Evolutionary conservation across 1,140 invertebrate genomes (phyloP), one percentile per base, ranked within the genome.

Genomic region (Meloidogyne chitwoodi): DNA sequence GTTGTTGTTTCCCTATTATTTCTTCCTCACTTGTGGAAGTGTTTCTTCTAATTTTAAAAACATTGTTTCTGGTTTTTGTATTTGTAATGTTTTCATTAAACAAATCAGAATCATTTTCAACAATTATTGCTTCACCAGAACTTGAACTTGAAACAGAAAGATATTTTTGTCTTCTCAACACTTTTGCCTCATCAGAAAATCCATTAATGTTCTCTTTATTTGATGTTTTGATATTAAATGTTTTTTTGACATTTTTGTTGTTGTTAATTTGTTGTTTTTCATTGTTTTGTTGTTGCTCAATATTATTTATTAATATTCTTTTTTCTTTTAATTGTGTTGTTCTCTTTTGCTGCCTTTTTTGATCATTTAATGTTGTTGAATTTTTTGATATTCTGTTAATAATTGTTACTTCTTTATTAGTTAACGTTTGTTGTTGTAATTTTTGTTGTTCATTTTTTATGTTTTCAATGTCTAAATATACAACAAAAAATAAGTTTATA

Each of bases 1-100:
- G 4, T 31, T 41, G 16, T 67, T 67, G 65, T 26, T 5, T 22
- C n/a, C n/a, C n/a, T n/a, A n/a, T n/a, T 31, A 24, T 1, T 67
- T 67, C 65, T 56, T 56, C 48, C 6, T 56, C 65, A 67, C 38
- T 67, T 67, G 65, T 67, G n/a, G 65, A 67, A 24, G 38, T 67
- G 5, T 67, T 67, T 41, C 29, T 41, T 8, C n/a, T 66, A 19
- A 31, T 67, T 67, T 19, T 41, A n/a, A 31, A 34, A 41, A 19
- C 0, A 22, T 67, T 67, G 6, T n/a, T 31, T n/a, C 6, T 48
- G 44, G 64, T 66, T 29, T 8, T n/a, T n/a, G n/a, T n/a, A n/a
- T n/a, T n/a, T n/a, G n/a, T n/a, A n/a, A n/a, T n/a, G 14, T 14
- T 66, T 4, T 19, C 65, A 31, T 31, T 26, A 67, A 67, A 31